These are phyloP conservation scores for Harpalus rubripes DNA, from an alignment of 2,888 invertebrate genomes.

Conservation along the genomic window DNA sequence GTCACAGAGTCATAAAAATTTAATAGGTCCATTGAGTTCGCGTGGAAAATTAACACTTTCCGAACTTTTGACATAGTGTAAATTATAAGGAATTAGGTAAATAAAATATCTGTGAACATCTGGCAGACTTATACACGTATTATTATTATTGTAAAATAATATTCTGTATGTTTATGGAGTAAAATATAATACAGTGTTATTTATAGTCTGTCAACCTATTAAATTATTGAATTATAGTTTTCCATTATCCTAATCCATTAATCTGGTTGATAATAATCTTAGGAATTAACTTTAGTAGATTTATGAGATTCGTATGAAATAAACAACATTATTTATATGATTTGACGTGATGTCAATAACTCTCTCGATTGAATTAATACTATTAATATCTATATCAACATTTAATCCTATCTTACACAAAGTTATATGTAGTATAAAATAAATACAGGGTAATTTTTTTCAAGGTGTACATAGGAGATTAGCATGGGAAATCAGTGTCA, in stretches of 20 bases:
- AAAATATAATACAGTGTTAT: neutral
- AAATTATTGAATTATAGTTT: conserved; percentile 13
- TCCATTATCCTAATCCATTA: neutral
- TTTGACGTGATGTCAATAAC: neutral
- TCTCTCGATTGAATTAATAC: neutral
- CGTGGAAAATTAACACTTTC: too few species aligned
- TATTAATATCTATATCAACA: neutral
- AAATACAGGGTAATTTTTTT: too few species aligned
- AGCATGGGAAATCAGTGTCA: too few species aligned
- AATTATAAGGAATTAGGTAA: too few species aligned
- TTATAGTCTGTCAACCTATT: neutral
- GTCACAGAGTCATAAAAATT: too few species aligned
- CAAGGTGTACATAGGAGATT: too few species aligned
- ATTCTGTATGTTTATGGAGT: neutral
- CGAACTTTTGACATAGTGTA: too few species aligned
- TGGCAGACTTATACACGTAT: too few species aligned
- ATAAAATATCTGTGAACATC: too few species aligned
- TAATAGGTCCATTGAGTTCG: too few species aligned
- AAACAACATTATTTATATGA: too few species aligned
- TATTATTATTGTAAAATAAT: too few species aligned
- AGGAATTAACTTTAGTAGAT: neutral
- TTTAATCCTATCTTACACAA: neutral
- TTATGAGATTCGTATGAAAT: neutral
- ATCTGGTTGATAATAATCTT: neutral
- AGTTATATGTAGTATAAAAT: neutral